phyloP scores from a whole-genome alignment of 1,140 invertebrate genomes.

The Akabosia matsudoensis region DNA sequence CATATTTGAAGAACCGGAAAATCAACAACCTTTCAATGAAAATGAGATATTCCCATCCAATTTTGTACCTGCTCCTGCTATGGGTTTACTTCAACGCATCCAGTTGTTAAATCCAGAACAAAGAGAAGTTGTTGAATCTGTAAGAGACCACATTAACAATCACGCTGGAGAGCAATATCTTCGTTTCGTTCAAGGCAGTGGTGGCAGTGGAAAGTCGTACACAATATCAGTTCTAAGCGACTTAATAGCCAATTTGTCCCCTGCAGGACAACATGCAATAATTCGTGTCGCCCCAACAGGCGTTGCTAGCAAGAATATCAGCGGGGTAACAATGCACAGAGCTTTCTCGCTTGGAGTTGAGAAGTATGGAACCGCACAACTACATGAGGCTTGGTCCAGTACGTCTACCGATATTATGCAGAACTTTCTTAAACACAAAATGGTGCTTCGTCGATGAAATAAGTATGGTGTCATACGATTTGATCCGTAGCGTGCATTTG shows the following conservation, averaged over 20 bases:
- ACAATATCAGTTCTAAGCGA: neutral
- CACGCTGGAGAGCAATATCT: neutral
- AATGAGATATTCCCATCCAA: neutral
- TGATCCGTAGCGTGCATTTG: neutral
- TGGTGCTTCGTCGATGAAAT: neutral
- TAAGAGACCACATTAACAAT: neutral
- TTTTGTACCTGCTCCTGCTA: neutral
- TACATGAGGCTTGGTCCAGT: neutral
- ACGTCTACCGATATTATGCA: neutral
- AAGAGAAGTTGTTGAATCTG: neutral
- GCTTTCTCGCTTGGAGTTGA: neutral
- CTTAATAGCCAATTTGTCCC: neutral
- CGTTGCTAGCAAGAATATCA: neutral
- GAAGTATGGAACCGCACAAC: neutral
- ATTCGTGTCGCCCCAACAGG: neutral
- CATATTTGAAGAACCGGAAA: neutral
- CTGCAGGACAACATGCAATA: neutral
- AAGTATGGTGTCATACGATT: neutral
- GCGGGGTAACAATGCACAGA: slow-evolving; percentile 5
- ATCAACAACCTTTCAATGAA: neutral
- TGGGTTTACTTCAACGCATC: neutral
- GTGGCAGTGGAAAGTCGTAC: neutral
- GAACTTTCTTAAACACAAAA: neutral
- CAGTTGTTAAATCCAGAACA: neutral
- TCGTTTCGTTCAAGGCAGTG: neutral